These are phyloP conservation scores for Parapristionchus giblindavisi DNA, from an alignment of 2,888 invertebrate species.

Conservation along the genomic window DNA sequence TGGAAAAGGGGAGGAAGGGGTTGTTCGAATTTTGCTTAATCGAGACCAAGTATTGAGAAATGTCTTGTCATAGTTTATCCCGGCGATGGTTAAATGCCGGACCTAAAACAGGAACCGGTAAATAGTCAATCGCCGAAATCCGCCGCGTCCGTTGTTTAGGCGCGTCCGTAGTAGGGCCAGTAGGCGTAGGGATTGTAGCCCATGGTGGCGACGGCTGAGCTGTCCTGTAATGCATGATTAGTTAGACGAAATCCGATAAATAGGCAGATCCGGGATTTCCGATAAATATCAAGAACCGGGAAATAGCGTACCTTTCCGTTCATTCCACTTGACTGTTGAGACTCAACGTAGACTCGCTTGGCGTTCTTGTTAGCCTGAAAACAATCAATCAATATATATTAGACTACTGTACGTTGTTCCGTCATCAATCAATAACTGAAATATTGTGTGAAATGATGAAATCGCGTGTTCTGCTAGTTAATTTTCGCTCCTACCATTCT, in stretches of 20 bases:
- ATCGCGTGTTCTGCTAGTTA: too few relatives aligned
- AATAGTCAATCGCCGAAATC: neutral
- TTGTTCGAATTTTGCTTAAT: too few relatives aligned
- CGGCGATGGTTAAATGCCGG: neutral
- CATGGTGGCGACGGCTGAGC: conserved; percentile 59
- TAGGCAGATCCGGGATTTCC: neutral
- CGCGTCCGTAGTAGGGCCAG: conserved; percentile 67
- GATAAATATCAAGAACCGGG: neutral
- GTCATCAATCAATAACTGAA: too few relatives aligned
- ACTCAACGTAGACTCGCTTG: conserved; percentile 62
- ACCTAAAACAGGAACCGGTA: neutral
- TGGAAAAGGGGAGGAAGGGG: too few relatives aligned
- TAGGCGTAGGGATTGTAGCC: conserved; percentile 67
- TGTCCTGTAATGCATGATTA: conserved; percentile 6
- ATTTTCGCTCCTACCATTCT: too few relatives aligned
- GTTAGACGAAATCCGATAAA: neutral
- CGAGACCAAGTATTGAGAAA: too few relatives aligned
- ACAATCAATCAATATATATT: too few relatives aligned
- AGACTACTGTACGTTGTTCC: too few relatives aligned
- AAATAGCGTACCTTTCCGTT: conserved; percentile 8
- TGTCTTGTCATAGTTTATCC: too few relatives aligned
- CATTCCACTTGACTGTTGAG: conserved; percentile 37
- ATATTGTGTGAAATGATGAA: too few relatives aligned
- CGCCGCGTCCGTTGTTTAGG: conserved; percentile 45
- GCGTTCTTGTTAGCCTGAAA: conserved; percentile 67